Evolutionary conservation across 2,113 vertebrate species (phyloP).

Genomic region (Proteles cristata): DNA sequence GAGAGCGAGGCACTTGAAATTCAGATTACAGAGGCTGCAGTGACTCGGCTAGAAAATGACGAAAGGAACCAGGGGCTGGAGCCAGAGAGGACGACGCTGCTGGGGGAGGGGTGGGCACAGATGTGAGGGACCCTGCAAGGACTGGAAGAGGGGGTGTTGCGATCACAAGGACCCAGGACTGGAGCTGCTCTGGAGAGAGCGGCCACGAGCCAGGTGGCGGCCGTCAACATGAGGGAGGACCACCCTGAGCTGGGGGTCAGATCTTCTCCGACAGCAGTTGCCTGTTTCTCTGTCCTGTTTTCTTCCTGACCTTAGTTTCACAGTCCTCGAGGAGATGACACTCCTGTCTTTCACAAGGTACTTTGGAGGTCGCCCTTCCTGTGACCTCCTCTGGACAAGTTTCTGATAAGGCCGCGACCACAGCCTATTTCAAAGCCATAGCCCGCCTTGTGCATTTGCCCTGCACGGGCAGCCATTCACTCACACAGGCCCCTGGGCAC

Average conservation of each 20-base stretch:
- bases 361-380: not conserved
- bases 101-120: not conserved
- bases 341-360: not conserved
- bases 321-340: slow-evolving; percentile 10
- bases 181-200: not conserved
- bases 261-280: not conserved
- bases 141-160: not conserved
- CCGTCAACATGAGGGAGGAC: not conserved
- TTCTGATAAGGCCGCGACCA: not conserved
- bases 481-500: not conserved
- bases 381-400: not conserved
- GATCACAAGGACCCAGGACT: not conserved
- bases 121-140: not conserved
- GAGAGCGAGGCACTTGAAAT: not conserved
- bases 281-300: not conserved
- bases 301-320: not conserved
- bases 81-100: not conserved
- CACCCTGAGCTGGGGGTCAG: no score
- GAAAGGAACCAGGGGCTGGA: not conserved
- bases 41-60: not conserved
- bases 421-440: not conserved
- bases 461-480: not conserved
- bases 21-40: not conserved
- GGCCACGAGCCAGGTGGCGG: not conserved
- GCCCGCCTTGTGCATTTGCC: not conserved